Evolutionary conservation across 2,888 invertebrate species (phyloP).

Genomic region (Baronia brevicornis): DNA sequence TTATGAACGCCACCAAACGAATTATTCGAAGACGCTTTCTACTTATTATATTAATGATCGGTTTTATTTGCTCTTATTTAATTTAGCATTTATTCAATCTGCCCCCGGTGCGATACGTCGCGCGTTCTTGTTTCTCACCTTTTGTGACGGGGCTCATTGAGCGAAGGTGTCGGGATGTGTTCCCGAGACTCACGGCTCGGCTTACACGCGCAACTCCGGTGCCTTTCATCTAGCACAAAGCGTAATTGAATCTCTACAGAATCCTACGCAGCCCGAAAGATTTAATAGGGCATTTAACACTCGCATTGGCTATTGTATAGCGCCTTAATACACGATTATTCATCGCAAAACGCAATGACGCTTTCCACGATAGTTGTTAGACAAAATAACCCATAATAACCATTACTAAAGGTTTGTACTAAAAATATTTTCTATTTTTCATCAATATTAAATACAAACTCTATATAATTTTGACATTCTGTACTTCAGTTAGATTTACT

Average conservation of each 20-base stretch:
- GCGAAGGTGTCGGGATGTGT: slow-evolving; percentile 73
- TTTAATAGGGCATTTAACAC: slow-evolving; percentile 76
- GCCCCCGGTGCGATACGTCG: slow-evolving; percentile 58
- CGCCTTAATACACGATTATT: slow-evolving; percentile 71
- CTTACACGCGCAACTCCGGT: slow-evolving; percentile 66
- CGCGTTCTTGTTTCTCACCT: slow-evolving; percentile 60
- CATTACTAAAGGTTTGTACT: too few relatives aligned
- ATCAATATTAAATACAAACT: too few relatives aligned
- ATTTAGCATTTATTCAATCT: slow-evolving; percentile 76
- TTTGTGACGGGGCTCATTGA: slow-evolving; percentile 73
- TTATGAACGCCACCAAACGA: slow-evolving; percentile 51
- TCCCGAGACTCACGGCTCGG: slow-evolving; percentile 59
- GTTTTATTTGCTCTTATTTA: slow-evolving; percentile 75
- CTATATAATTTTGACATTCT: too few relatives aligned
- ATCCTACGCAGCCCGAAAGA: slow-evolving; percentile 72
- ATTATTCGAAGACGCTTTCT: slow-evolving; percentile 57
- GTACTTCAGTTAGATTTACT: too few relatives aligned
- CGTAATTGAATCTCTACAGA: slow-evolving; percentile 74
- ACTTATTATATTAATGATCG: slow-evolving; percentile 62
- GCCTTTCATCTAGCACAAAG: slow-evolving; percentile 73
- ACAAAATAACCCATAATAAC: too few relatives aligned
- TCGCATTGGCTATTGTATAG: slow-evolving; percentile 73
- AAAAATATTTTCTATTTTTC: too few relatives aligned
- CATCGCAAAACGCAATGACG: slow-evolving; percentile 58
- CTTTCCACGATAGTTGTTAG: slow-evolving; percentile 61